A percentile compares a stretch with the other conserved stretches of the same genome.
Conservation (phyloP, 2,113 vertebrate species). For the Pholis gunnellus region DNA sequence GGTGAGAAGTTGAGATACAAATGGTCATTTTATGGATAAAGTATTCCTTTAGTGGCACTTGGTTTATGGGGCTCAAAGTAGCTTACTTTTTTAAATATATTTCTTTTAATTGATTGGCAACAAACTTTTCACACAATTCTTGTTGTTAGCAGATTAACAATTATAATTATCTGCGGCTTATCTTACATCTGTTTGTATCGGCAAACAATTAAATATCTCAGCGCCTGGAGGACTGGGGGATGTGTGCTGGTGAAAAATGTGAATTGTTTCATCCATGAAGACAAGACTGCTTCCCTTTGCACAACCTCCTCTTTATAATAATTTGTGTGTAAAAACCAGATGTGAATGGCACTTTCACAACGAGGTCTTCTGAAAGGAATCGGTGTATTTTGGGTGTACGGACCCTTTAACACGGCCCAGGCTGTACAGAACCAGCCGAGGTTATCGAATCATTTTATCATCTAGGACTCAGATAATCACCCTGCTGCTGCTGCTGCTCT, state of each 20-base stretch:
- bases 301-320: too few species aligned
- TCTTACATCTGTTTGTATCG: too few species aligned
- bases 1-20: not conserved
- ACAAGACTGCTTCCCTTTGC: not conserved
- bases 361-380: not conserved
- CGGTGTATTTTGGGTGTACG: too few species aligned
- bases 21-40: not conserved
- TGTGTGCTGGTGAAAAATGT: not conserved
- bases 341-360: not conserved
- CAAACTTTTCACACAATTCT: not conserved
- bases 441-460: not conserved
- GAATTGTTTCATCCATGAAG: not conserved
- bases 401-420: not conserved
- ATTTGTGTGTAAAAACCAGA: not conserved
- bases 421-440: not conserved
- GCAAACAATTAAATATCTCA: not conserved
- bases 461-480: slow-evolving; percentile 8
- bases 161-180: not conserved
- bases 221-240: not conserved
- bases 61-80: not conserved
- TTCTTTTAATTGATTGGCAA: not conserved
- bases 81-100: not conserved
- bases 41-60: not conserved
- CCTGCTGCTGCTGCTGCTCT: slow-evolving; percentile 10
- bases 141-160: not conserved